Base-by-base conservation (phyloP, 1,140 invertebrate genomes). In the Lepidurus packardi region DNA sequence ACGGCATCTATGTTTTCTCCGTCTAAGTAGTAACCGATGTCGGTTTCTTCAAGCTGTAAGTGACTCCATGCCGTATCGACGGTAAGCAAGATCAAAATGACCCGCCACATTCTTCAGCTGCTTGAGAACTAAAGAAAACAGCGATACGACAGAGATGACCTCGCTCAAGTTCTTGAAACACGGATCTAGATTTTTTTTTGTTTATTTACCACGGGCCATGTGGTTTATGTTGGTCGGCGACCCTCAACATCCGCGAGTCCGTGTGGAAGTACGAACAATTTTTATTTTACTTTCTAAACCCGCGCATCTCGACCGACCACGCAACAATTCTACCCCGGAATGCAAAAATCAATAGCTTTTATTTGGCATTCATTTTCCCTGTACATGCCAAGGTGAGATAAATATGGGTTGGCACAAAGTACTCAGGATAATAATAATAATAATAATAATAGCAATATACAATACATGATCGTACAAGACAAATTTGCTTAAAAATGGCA, bases 321-420 rank as follows among this genome's bases (percentile, higher is more conserved):
- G 13, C 16, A 16, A 65, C 16, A 16, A 65, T 13, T 21, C 53
- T 13, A 13, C 0, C n/a, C 53, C 53, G 13, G 0, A 21, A 5
- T 65, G 53, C 53, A 65, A 65, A 65, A 65, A 65, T 65, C 53
- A 65, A 65, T 65, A 65, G 53, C 53, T 65, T 65, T 65, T 65
- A 65, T 65, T 65, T 65, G 53, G 53, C 53, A 65, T 65, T 65
- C 53, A 16, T 65, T 9, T 65, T 65, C 53, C 53, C 53, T 65
- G 53, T 65, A 65, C 13, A 65, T 65, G 53, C 53, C 53, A 65
- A 65, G 53, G 53, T 65, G 53, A 65, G 53, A 65, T 65, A 65
- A 65, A 65, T 65, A 65, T 65, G 21, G 53, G 53, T 65, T 65
- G 53, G 53, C 53, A 65, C 53, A 65, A 13, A 65, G 53, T 65